Percentiles rank a stretch among this genome's conserved stretches.
phyloP scores from a whole-genome alignment of 2,797 vertebrate genomes.

The Sebastes elongatus region DNA sequence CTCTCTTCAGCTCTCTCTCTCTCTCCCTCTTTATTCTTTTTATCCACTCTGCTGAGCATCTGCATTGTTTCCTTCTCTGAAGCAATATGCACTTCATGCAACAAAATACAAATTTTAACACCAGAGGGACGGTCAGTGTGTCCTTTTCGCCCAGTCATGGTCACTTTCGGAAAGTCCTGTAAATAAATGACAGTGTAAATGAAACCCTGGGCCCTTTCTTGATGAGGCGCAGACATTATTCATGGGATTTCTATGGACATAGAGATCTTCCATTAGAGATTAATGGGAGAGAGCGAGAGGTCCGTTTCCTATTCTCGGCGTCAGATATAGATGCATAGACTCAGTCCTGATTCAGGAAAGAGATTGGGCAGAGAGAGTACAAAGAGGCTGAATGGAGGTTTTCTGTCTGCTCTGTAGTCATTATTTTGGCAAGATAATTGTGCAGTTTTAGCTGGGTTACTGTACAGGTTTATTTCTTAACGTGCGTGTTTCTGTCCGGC shows the following conservation, averaged over 20 bases:
- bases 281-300: constrained; percentile 49
- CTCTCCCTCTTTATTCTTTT: constrained; percentile 13
- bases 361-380: not conserved
- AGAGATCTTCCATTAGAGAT: constrained; percentile 71
- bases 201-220: constrained; percentile 61
- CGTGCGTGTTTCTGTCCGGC: constrained; percentile 18
- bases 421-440: constrained; percentile 71
- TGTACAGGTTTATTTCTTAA: not conserved
- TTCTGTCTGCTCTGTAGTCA: not conserved
- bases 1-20: not conserved
- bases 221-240: constrained; percentile 75
- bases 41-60: constrained; percentile 27
- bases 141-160: constrained; percentile 15
- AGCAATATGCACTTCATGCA: not conserved
- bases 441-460: not conserved
- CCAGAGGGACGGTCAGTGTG: not conserved
- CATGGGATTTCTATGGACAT: constrained; percentile 57
- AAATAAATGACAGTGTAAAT: constrained; percentile 70
- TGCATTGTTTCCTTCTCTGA: constrained; percentile 38
- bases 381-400: not conserved
- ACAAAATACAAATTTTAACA: not conserved
- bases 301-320: constrained; percentile 59
- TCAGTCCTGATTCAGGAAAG: constrained; percentile 64
- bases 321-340: constrained; percentile 82
- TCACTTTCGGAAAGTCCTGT: constrained; percentile 64